Evolutionary conservation across 2,113 vertebrate genomes (phyloP), one percentile per base, ranked within the genome.

Genomic region (Colistium nudipinnis): DNA sequence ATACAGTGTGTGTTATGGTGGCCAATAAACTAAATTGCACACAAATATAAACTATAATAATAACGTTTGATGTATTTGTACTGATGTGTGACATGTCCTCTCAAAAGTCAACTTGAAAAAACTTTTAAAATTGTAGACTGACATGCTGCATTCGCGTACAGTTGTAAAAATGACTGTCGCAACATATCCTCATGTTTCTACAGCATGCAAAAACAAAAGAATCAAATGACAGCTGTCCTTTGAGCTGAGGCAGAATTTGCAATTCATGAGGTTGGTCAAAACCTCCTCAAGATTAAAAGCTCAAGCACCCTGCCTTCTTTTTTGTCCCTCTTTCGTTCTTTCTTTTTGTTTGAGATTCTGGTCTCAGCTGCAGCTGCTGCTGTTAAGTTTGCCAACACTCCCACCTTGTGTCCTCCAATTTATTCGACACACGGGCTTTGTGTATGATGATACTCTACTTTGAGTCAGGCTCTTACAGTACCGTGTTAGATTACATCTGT

Each of bases 221-320:
- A n/a, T n/a, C n/a, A n/a, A n/a, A n/a, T n/a, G 74, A 30, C 79
- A 80, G 69, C 57, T 71, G 84, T 60, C 73, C 72, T 66, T 69
- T 72, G 59, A 70, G 28, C 20, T 44, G 2, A 22, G 33, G 24
- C 47, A 38, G 1, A 73, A 87, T 81, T 79, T 81, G 82, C 74
- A 85, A 81, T 87, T 85, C 75, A 82, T 82, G 74, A 82, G 56
- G 28, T 16, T 35, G 16, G 31, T 47, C 38, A 62, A 69, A 78
- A 79, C 74, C 65, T 56, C 13, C n/a, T 51, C 33, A 62, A 73
- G 80, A 80, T 74, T 61, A 68, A 64, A 73, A 73, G 17, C 52
- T 28, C 24, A 16, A 57, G 45, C 53, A 36, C 62, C 43, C 28
- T 45, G 61, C 49, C 45, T 35, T 14, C 31, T 57, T 36, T 10